Evolutionary conservation across 2,797 vertebrate species (phyloP).

Genomic region (Hippopotamyrus pictus): DNA sequence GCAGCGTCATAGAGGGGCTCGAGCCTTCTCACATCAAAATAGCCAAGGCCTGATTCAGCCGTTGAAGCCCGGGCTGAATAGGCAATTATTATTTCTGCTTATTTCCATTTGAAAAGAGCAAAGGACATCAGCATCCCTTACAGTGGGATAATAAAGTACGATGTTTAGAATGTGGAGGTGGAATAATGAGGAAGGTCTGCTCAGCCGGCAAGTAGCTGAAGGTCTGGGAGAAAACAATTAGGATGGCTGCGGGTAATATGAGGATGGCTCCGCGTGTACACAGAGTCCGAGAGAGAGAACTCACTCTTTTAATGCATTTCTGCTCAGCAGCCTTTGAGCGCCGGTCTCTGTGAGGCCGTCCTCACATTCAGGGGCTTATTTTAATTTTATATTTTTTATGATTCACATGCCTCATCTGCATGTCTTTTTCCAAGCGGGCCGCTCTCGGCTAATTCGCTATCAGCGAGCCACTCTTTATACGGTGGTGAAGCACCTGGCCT

Average conservation of each 20-base stretch:
- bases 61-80: background rate
- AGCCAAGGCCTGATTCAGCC: background rate
- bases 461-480: background rate
- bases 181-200: slow-evolving; percentile 21
- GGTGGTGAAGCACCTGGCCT: background rate
- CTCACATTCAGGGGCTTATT: slow-evolving; percentile 12
- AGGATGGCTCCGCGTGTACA: slow-evolving; percentile 41
- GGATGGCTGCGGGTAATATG: slow-evolving; percentile 17
- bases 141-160: slow-evolving; percentile 32
- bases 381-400: background rate
- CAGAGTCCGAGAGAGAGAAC: slow-evolving; percentile 42
- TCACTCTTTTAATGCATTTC: slow-evolving; percentile 17
- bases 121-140: slow-evolving; percentile 47
- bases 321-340: background rate
- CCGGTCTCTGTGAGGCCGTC: background rate
- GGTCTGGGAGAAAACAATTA: slow-evolving; percentile 22
- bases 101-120: slow-evolving; percentile 45
- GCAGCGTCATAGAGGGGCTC: background rate
- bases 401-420: background rate
- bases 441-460: background rate
- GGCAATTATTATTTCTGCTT: slow-evolving; percentile 44
- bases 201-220: slow-evolving; percentile 17
- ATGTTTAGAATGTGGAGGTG: slow-evolving; percentile 21
- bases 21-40: background rate
- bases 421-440: background rate